phyloP scores from a whole-genome alignment of 2,113 vertebrate genomes.

The Eurypyga helias region DNA sequence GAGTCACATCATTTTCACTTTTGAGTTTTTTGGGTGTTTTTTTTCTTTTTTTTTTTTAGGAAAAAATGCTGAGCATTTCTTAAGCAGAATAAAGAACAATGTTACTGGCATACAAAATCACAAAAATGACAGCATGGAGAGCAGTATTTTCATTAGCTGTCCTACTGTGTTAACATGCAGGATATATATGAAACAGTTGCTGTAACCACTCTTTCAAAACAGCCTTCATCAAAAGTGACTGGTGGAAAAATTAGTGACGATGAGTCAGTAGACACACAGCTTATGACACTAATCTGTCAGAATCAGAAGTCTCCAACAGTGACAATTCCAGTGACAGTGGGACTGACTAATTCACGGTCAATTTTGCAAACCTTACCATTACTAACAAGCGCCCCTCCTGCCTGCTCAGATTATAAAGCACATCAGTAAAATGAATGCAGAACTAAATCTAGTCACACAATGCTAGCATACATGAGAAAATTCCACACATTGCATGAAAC shows the following conservation, averaged over 20 bases:
- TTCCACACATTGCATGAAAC: background rate
- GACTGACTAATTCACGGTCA: background rate
- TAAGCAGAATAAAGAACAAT: background rate
- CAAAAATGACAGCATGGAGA: background rate
- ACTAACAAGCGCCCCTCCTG: background rate
- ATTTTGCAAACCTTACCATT: background rate
- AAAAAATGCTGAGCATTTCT: background rate
- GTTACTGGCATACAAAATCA: background rate
- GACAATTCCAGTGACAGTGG: background rate
- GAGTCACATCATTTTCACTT: background rate
- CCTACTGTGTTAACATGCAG: background rate
- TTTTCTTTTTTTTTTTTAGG: background rate
- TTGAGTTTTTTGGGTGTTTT: background rate
- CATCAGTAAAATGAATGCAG: background rate
- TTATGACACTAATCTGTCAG: slow-evolving; percentile 40
- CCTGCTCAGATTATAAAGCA: background rate
- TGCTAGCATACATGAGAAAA: background rate
- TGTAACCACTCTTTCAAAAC: background rate
- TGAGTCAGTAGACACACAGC: slow-evolving; percentile 22
- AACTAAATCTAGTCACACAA: background rate
- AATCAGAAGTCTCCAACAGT: background rate
- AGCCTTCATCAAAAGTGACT: background rate
- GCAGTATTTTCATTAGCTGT: background rate
- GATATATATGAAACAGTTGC: background rate
- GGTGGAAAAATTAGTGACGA: background rate